These are phyloP conservation scores for Cyaniris semiargus DNA, from an alignment of 2,888 invertebrate genomes.

Conservation along the genomic window DNA sequence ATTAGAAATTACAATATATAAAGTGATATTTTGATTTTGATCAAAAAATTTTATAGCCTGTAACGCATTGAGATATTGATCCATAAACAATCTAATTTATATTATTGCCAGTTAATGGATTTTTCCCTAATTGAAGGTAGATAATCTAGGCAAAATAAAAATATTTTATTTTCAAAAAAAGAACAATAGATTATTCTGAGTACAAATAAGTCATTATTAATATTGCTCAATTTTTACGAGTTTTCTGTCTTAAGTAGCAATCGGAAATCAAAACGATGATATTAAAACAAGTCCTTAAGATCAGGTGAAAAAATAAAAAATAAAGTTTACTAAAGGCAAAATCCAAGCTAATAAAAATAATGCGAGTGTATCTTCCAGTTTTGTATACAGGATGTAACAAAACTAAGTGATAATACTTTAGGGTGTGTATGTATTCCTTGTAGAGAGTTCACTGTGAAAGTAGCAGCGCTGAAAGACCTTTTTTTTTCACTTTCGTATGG, in stretches of 20 bases:
- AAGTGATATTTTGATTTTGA: background rate
- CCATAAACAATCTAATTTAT: conserved; percentile 62
- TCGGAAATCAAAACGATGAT: background rate
- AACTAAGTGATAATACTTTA: no score
- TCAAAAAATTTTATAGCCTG: conserved; percentile 31
- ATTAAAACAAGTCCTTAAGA: background rate
- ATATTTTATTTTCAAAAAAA: background rate
- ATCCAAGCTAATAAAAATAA: background rate
- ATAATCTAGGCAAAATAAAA: background rate
- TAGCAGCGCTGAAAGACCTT: no score
- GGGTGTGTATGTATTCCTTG: no score
- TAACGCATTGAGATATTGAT: conserved; percentile 58
- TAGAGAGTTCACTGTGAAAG: no score
- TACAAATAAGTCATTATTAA: background rate
- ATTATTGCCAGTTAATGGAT: conserved; percentile 9
- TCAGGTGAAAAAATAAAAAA: background rate
- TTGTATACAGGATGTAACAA: no score
- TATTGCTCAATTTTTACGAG: no score
- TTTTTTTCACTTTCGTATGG: no score
- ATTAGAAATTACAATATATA: no score
- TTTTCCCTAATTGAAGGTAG: background rate
- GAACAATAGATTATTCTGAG: background rate
- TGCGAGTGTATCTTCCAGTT: background rate
- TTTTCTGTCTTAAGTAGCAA: background rate
- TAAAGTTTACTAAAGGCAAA: background rate